These are phyloP conservation scores for Campylomormyrus numenius DNA, from an alignment of 2,113 vertebrate species.

Conservation along the genomic window DNA sequence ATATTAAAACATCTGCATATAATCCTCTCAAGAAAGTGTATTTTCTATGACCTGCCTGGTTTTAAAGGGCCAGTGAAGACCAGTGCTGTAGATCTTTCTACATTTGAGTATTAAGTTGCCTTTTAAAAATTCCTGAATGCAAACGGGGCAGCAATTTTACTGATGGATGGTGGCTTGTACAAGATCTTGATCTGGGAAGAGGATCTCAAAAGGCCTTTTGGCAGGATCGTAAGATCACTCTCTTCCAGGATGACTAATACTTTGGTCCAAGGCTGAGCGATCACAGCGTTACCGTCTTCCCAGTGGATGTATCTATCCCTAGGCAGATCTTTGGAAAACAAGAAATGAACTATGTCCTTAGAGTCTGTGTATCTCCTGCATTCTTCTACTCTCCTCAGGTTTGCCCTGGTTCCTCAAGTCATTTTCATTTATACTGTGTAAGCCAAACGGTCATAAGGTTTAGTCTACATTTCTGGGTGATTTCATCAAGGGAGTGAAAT, in stretches of 20 bases:
- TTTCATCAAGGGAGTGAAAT: neutral
- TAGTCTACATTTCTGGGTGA: constrained; percentile 17
- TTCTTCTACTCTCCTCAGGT: neutral
- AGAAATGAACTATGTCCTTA: neutral
- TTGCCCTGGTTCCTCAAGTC: neutral
- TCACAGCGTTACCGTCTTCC: neutral
- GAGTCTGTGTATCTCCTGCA: neutral
- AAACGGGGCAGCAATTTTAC: neutral
- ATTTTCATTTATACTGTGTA: neutral
- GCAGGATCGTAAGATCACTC: constrained; percentile 7
- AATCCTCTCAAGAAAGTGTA: neutral
- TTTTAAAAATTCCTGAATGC: neutral
- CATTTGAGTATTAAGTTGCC: neutral
- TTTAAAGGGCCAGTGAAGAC: too few relatives aligned
- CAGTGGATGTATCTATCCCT: neutral
- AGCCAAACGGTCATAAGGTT: constrained; percentile 5
- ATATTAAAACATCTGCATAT: neutral
- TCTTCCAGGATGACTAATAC: neutral
- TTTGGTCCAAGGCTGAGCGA: neutral
- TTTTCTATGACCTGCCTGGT: neutral
- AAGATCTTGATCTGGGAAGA: neutral
- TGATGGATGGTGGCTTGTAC: neutral
- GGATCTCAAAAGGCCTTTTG: neutral
- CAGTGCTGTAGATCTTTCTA: neutral
- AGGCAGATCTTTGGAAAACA: neutral